phyloP scores from a whole-genome alignment of 1,140 invertebrate species.

The Danaus plexippus region DNA sequence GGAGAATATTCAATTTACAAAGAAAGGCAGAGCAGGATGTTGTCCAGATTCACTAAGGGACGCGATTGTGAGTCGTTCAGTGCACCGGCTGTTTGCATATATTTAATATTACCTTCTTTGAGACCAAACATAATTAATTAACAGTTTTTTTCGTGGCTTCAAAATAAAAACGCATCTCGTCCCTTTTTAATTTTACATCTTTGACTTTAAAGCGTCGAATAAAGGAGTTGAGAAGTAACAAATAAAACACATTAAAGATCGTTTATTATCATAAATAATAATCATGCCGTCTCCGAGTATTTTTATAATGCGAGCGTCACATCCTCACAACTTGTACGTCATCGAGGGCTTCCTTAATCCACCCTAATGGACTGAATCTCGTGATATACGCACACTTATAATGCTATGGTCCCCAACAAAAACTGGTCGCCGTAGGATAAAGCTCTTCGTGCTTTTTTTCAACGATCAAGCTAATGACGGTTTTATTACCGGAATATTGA shows the following conservation, averaged over 20 bases:
- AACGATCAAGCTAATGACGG: too few species aligned
- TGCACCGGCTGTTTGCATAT: too few species aligned
- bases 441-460: constrained; percentile 4
- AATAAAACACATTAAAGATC: too few species aligned
- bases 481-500: too few species aligned
- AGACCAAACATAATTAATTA: too few species aligned
- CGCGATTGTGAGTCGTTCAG: background rate
- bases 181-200: too few species aligned
- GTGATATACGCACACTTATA: constrained; percentile 37
- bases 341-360: constrained; percentile 58
- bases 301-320: constrained; percentile 39
- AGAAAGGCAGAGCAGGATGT: constrained; percentile 11
- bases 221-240: too few species aligned
- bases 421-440: constrained; percentile 12
- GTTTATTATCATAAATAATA: too few species aligned
- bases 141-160: too few species aligned
- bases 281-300: constrained; percentile 8
- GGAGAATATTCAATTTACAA: constrained; percentile 10
- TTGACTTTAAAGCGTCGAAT: too few species aligned
- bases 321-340: constrained; percentile 53
- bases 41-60: constrained; percentile 2
- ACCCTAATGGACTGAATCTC: constrained; percentile 54
- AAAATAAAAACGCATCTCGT: too few species aligned
- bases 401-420: constrained; percentile 24
- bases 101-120: too few species aligned